These are phyloP conservation scores for Myocastor coypus DNA, from an alignment of 2,113 vertebrate genomes.

Conservation along the genomic window DNA sequence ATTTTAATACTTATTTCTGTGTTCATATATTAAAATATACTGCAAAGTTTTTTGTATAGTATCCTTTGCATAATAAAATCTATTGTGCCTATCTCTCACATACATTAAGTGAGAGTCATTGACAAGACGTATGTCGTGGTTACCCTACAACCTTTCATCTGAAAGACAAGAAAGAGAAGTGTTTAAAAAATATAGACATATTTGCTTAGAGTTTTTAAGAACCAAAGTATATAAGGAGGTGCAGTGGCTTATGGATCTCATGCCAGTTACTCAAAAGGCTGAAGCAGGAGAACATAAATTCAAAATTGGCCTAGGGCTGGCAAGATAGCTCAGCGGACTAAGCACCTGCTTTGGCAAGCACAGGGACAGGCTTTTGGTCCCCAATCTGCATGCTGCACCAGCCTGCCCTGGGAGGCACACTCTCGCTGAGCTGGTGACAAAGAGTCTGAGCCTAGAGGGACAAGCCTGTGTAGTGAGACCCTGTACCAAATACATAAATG, in stretches of 20 bases:
- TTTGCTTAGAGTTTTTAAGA: slow-evolving; percentile 37
- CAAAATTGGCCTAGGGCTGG: background rate
- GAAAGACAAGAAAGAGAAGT: background rate
- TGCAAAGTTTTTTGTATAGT: background rate
- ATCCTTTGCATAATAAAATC: slow-evolving; percentile 16
- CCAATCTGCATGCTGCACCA: too few relatives aligned
- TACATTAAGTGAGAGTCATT: background rate
- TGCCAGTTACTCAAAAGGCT: background rate
- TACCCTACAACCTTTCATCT: background rate
- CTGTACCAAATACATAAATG: too few relatives aligned
- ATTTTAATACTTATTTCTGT: background rate
- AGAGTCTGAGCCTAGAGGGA: too few relatives aligned
- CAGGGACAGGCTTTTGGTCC: too few relatives aligned
- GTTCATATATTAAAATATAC: background rate
- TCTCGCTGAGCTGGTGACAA: too few relatives aligned
- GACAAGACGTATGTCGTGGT: background rate
- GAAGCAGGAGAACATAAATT: background rate
- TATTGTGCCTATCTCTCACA: background rate
- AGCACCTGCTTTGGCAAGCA: too few relatives aligned
- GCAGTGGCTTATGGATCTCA: background rate
- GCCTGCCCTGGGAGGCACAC: too few relatives aligned
- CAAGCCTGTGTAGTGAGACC: too few relatives aligned
- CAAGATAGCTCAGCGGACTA: too few relatives aligned
- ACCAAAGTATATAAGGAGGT: background rate
- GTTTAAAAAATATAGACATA: background rate